Base-by-base conservation (phyloP, 1,140 invertebrate genomes). In the Schlechtendalia chinensis region DNA sequence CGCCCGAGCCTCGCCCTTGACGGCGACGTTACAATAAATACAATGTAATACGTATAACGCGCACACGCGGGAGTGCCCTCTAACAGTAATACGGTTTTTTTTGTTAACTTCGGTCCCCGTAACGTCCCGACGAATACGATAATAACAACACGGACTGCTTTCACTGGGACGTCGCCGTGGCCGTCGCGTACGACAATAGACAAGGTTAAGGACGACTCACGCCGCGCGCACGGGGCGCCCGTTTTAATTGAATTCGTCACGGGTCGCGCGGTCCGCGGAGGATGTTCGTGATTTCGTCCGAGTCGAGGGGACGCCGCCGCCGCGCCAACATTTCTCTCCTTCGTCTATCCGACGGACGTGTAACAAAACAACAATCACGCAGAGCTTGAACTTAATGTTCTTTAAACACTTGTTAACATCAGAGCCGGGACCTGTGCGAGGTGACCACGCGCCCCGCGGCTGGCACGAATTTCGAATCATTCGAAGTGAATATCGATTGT, bases 131-230 rank as follows among this genome's bases (percentile, higher is more conserved):
- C 27, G 32, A 24, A 32, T 63, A 61, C 16, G 27, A 61, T 61
- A 61, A 17, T 61, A 29, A 29, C 27, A 63, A 29, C 29, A 16
- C 61, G 8, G 27, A 54, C 16, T 56, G 50, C 54, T 77, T 63
- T 59, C 72, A 50, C 58, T 59, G 19, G 45, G 58, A 61, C 29
- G 29, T 74, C 39, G 27, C 22, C 27, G 58, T 54, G 4, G 19
- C 29, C 39, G 53, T 29, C 47, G 58, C 24, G 24, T 53, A 27
- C 27, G 17, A 61, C 59, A 63, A 81, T 63, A 45, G 50, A 22
- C 59, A 65, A 81, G 45, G 71, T 77, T 61, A 77, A 75, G 71
- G 53, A 80, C 61, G n/a, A 17, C 45, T 22, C 32, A 39, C 67
- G 50, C 17, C 17, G 50, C 8, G 32, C 32, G 32, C 32, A 8